Percentiles rank a stretch among this genome's conserved stretches.
These are phyloP conservation scores for Sisor rabdophorus DNA, from an alignment of 2,113 vertebrate species.

Conservation along the genomic window DNA sequence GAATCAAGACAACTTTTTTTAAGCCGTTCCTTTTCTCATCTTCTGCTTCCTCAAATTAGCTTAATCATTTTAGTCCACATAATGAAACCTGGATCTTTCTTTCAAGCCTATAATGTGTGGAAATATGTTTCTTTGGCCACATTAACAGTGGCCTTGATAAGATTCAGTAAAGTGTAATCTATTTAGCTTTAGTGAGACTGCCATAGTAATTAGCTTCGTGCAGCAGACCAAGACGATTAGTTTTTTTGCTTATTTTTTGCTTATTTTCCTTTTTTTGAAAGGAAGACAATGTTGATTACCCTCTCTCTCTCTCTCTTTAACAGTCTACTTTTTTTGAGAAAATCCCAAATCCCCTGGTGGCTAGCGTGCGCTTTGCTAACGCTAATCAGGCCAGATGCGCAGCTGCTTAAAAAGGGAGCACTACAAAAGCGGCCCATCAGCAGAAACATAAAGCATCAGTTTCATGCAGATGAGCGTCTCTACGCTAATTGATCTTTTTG, in stretches of 20 bases:
- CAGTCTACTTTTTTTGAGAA: slow-evolving; percentile 45
- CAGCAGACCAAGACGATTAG: slow-evolving; percentile 54
- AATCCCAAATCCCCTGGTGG: slow-evolving; percentile 38
- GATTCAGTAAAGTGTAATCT: background rate
- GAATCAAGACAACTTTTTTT: slow-evolving; percentile 17
- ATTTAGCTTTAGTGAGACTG: background rate
- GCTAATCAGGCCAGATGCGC: slow-evolving; percentile 64
- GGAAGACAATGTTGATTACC: slow-evolving; percentile 66
- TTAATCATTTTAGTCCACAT: background rate
- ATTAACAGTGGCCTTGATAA: slow-evolving; percentile 50
- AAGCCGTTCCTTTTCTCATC: background rate
- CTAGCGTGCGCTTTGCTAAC: slow-evolving; percentile 40
- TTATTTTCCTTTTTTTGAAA: slow-evolving; percentile 56
- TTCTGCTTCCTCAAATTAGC: background rate
- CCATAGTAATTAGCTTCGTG: slow-evolving; percentile 58
- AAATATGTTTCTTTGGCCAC: slow-evolving; percentile 45
- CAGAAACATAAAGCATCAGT: slow-evolving; percentile 61
- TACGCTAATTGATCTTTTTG: slow-evolving; percentile 26
- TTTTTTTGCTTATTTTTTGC: slow-evolving; percentile 56
- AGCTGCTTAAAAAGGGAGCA: slow-evolving; percentile 54
- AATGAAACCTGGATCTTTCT: background rate
- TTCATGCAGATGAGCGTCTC: slow-evolving; percentile 62
- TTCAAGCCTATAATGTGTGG: background rate
- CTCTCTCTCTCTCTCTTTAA: slow-evolving; percentile 56
- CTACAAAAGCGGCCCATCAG: slow-evolving; percentile 60